These are phyloP conservation scores for Chirona hameri DNA, from an alignment of 2,888 invertebrate species.

Conservation along the genomic window DNA sequence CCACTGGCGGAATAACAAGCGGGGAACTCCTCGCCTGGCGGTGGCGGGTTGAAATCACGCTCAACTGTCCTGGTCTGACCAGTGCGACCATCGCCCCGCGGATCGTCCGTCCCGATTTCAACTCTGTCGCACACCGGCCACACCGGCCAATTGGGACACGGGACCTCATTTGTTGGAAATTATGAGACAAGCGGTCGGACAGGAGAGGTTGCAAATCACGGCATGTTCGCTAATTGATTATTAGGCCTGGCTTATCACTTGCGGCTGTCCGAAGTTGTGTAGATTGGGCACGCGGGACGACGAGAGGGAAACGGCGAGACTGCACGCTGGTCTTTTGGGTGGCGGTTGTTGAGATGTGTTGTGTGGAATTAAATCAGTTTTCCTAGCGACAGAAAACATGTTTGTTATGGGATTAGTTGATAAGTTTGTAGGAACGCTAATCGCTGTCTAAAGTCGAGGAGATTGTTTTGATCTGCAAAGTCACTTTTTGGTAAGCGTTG, in stretches of 20 bases:
- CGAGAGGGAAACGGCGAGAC: background rate
- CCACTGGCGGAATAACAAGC: too few species aligned
- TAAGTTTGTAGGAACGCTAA: too few species aligned
- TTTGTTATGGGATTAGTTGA: too few species aligned
- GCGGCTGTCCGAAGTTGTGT: background rate
- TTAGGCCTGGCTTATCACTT: background rate
- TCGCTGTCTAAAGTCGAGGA: too few species aligned
- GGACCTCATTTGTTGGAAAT: background rate
- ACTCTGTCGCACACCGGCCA: background rate
- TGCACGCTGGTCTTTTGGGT: too few species aligned
- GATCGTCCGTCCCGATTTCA: background rate
- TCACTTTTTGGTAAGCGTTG: too few species aligned
- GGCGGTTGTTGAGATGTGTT: too few species aligned
- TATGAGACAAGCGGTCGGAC: constrained; percentile 1
- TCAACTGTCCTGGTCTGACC: background rate
- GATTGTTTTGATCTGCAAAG: too few species aligned
- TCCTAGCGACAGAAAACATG: too few species aligned
- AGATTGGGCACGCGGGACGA: background rate
- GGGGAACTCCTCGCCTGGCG: too few species aligned
- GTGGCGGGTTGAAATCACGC: background rate
- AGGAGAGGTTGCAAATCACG: background rate
- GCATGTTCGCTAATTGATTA: constrained; percentile 3
- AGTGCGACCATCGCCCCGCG: background rate
- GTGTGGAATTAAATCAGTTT: too few species aligned
- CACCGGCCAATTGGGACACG: background rate